phyloP scores from a whole-genome alignment of 1,140 invertebrate species.

The Octopus bimaculoides region DNA sequence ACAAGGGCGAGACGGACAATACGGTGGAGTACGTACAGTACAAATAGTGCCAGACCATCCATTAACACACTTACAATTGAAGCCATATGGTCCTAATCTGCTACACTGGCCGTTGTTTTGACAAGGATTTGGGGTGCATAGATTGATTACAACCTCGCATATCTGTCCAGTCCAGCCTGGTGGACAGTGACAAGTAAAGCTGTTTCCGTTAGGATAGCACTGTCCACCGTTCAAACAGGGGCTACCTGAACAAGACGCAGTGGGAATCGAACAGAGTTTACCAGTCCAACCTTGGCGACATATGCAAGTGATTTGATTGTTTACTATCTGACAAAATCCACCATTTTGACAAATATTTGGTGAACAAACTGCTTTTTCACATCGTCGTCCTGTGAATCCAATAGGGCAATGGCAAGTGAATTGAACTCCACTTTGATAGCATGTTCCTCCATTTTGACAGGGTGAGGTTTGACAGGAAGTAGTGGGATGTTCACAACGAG shows the following conservation, averaged over 20 bases:
- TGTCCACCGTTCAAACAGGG: conserved; percentile 6
- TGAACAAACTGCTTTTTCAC: conserved; percentile 14
- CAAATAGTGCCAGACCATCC: not conserved
- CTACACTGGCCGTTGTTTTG: not conserved
- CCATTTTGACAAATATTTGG: not conserved
- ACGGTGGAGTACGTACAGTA: no score
- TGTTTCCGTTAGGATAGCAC: not conserved
- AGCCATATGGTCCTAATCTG: not conserved
- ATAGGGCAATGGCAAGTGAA: conserved; percentile 13
- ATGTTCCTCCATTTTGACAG: conserved; percentile 17
- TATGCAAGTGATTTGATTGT: not conserved
- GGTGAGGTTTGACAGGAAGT: not conserved
- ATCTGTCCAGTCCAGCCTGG: conserved; percentile 8
- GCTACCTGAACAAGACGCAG: not conserved
- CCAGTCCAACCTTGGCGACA: conserved; percentile 14
- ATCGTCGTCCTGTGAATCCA: conserved; percentile 14
- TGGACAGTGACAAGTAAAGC: conserved; percentile 6
- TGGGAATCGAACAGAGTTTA: no score
- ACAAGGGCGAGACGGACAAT: conserved; percentile 1
- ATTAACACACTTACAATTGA: not conserved
- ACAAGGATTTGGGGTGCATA: not conserved
- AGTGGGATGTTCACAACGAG: no score
- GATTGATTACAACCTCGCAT: not conserved
- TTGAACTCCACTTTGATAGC: conserved; percentile 5
- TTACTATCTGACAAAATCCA: conserved; percentile 10